Evolutionary conservation across 2,113 vertebrate genomes (phyloP).

Genomic region (Crotophaga sulcirostris): DNA sequence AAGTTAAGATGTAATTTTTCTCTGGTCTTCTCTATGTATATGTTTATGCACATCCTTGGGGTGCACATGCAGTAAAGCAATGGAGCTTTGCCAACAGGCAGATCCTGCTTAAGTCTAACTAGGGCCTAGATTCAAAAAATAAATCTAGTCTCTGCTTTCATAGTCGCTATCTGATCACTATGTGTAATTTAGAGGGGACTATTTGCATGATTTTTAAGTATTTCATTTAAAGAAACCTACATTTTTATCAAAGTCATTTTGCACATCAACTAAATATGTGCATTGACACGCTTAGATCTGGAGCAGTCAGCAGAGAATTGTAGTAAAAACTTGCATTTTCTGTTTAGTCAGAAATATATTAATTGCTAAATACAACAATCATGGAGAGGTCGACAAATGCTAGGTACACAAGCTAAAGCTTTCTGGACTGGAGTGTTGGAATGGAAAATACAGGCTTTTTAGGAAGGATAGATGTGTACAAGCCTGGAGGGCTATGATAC

Average conservation of each 20-base stretch:
- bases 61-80: background rate
- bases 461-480: no score
- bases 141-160: background rate
- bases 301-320: background rate
- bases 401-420: background rate
- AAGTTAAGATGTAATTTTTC: background rate
- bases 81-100: background rate
- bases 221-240: background rate
- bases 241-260: background rate
- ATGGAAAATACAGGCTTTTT: no score
- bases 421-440: background rate
- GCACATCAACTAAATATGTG: background rate
- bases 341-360: background rate
- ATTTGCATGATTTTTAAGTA: background rate
- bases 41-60: accelerated
- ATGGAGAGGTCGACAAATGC: background rate
- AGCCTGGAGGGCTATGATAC: no score
- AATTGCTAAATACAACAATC: background rate
- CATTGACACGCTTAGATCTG: background rate
- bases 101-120: background rate
- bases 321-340: background rate
- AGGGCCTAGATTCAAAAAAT: background rate
- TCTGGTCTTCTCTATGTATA: accelerated
- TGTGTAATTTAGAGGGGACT: background rate
- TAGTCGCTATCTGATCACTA: background rate